phyloP scores from a whole-genome alignment of 2,888 invertebrate genomes.

The Drosophila austrosaltans region DNA sequence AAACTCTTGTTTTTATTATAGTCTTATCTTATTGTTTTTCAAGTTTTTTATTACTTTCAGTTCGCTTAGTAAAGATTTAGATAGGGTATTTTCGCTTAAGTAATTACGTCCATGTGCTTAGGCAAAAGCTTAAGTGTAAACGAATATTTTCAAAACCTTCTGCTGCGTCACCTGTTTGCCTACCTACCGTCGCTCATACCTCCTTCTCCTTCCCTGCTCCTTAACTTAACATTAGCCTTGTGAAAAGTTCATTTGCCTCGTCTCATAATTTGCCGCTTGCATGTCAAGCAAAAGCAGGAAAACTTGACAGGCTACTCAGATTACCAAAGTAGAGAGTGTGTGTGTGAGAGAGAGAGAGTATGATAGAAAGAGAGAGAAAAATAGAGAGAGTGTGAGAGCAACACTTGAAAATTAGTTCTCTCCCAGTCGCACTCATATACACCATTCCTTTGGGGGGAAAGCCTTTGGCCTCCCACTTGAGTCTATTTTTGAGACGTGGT shows the following conservation, averaged over 20 bases:
- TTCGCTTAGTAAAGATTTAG: too few species aligned
- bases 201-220: constrained; percentile 25
- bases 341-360: constrained; percentile 16
- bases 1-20: too few species aligned
- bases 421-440: constrained; percentile 15
- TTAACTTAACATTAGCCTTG: constrained; percentile 64
- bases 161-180: constrained; percentile 63
- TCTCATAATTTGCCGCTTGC: constrained; percentile 76
- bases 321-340: constrained; percentile 4
- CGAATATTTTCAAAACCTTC: constrained; percentile 24
- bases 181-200: background rate
- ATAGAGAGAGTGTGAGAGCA: constrained; percentile 17
- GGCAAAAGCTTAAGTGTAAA: constrained; percentile 50
- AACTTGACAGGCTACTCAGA: constrained; percentile 23
- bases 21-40: too few species aligned
- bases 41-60: too few species aligned
- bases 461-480: constrained; percentile 47
- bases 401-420: constrained; percentile 2
- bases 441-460: constrained; percentile 45
- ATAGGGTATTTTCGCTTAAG: too few species aligned
- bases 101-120: too few species aligned
- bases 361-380: constrained; percentile 6
- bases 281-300: constrained; percentile 57
- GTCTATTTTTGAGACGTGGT: constrained; percentile 64
- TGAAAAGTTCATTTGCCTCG: constrained; percentile 79